Evolutionary conservation across 2,888 invertebrate species (phyloP).

Genomic region (Dromius quadrimaculatus): DNA sequence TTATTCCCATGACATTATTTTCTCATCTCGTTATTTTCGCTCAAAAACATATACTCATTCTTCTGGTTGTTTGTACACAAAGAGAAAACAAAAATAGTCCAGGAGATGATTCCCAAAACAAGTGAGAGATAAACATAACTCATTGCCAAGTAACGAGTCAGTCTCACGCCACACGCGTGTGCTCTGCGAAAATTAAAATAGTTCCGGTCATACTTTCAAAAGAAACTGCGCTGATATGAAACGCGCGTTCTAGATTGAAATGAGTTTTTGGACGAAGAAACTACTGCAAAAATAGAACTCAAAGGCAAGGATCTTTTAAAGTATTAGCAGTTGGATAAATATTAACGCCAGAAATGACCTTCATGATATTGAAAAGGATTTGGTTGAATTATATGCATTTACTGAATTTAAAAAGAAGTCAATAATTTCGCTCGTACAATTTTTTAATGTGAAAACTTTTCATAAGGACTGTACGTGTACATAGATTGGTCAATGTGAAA

Average conservation of each 20-base stretch:
- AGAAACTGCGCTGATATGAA: constrained; percentile 1
- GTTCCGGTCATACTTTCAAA: constrained; percentile 28
- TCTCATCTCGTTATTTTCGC: not conserved
- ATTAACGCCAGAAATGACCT: too few relatives aligned
- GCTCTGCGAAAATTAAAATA: constrained; percentile 36
- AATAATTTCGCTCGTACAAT: not conserved
- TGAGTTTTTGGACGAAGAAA: constrained; percentile 1
- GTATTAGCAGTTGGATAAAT: not conserved
- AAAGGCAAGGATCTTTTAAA: constrained; percentile 8
- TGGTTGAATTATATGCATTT: too few relatives aligned
- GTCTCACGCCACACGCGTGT: constrained; percentile 8
- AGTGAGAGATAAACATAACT: constrained; percentile 19
- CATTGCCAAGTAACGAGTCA: constrained; percentile 39
- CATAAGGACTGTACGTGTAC: constrained; percentile 15
- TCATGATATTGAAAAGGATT: too few relatives aligned
- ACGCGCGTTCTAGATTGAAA: constrained; percentile 19
- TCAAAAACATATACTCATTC: constrained; percentile 3
- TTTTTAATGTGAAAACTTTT: constrained; percentile 31
- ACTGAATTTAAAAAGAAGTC: too few relatives aligned
- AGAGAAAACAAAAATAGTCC: constrained; percentile 43
- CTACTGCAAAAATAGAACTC: constrained; percentile 18
- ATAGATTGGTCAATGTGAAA: constrained; percentile 14
- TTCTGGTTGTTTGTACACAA: constrained; percentile 47
- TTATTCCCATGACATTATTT: too few relatives aligned
- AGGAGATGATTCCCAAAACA: constrained; percentile 25